phyloP scores from a whole-genome alignment of 1,140 invertebrate genomes.

The Camponotus pennsylvanicus region DNA sequence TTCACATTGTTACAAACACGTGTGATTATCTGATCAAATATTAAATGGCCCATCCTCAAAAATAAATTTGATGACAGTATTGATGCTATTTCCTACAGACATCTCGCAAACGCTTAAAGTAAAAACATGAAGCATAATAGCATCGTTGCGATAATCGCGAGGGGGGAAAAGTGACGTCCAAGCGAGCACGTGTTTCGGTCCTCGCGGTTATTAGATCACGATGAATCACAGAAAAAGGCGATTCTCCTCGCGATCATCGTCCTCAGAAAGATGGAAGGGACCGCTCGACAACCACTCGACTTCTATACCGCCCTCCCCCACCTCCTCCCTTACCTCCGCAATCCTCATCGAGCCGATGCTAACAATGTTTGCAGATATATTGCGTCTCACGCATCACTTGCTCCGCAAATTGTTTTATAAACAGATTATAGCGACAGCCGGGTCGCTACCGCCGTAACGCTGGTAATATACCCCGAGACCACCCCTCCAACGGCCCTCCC shows the following conservation, averaged over 20 bases:
- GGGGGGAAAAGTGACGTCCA: slow-evolving; percentile 26
- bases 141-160: slow-evolving; percentile 27
- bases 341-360: slow-evolving; percentile 86
- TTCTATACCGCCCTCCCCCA: slow-evolving; percentile 29
- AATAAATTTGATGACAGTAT: background rate
- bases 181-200: slow-evolving; percentile 49
- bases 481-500: slow-evolving; percentile 52
- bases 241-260: slow-evolving; percentile 32
- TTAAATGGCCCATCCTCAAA: background rate
- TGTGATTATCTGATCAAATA: background rate
- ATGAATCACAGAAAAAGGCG: slow-evolving; percentile 68
- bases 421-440: slow-evolving; percentile 86
- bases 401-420: slow-evolving; percentile 87
- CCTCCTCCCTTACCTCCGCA: slow-evolving; percentile 80
- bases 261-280: slow-evolving; percentile 64
- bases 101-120: background rate
- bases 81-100: background rate
- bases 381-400: slow-evolving; percentile 87
- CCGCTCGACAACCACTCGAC: slow-evolving; percentile 49
- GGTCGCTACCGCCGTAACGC: slow-evolving; percentile 74
- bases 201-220: slow-evolving; percentile 75
- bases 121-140: slow-evolving; percentile 8
- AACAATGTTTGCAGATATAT: slow-evolving; percentile 87
- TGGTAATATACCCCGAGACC: slow-evolving; percentile 74
- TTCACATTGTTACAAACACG: background rate